These are phyloP conservation scores for Agapetus fuscipes DNA, from an alignment of 2,888 invertebrate genomes.

Conservation along the genomic window DNA sequence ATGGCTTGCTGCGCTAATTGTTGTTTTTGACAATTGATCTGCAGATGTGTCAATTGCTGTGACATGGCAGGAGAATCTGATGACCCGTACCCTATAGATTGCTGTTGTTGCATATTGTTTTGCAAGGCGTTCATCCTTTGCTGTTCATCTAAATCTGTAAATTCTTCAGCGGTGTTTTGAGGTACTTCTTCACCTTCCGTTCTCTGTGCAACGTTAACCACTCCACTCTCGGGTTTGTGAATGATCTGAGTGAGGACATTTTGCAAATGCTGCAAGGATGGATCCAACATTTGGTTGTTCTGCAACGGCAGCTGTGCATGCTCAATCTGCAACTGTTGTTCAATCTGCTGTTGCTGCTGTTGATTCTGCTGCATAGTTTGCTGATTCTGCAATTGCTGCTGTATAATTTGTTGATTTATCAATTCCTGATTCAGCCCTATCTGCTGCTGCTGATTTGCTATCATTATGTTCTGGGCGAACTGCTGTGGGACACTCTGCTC, in stretches of 20 bases:
- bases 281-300: slow-evolving; percentile 37
- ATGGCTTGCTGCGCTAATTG: slow-evolving; percentile 36
- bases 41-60: slow-evolving; percentile 15
- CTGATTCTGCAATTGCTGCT: slow-evolving; percentile 37
- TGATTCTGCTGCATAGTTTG: slow-evolving; percentile 26
- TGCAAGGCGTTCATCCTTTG: slow-evolving; percentile 23
- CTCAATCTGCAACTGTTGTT: slow-evolving; percentile 32
- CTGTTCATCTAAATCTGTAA: slow-evolving; percentile 31
- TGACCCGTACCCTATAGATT: slow-evolving; percentile 22
- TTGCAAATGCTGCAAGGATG: slow-evolving; percentile 43
- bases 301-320: background rate
- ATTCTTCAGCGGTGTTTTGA: slow-evolving; percentile 25
- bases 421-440: slow-evolving; percentile 13
- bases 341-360: slow-evolving; percentile 30
- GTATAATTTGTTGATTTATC: slow-evolving; percentile 24
- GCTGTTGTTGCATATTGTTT: slow-evolving; percentile 23
- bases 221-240: slow-evolving; percentile 29
- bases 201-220: slow-evolving; percentile 1
- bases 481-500: slow-evolving; percentile 25
- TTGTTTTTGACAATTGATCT: slow-evolving; percentile 22
- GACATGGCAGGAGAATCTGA: slow-evolving; percentile 15
- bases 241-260: slow-evolving; percentile 40
- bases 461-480: slow-evolving; percentile 15
- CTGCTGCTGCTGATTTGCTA: slow-evolving; percentile 17
- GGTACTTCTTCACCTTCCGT: slow-evolving; percentile 10